Percentiles rank a stretch among this genome's conserved stretches.
These are phyloP conservation scores for Aphidius ervi DNA, from an alignment of 1,140 invertebrate genomes.

Conservation along the genomic window DNA sequence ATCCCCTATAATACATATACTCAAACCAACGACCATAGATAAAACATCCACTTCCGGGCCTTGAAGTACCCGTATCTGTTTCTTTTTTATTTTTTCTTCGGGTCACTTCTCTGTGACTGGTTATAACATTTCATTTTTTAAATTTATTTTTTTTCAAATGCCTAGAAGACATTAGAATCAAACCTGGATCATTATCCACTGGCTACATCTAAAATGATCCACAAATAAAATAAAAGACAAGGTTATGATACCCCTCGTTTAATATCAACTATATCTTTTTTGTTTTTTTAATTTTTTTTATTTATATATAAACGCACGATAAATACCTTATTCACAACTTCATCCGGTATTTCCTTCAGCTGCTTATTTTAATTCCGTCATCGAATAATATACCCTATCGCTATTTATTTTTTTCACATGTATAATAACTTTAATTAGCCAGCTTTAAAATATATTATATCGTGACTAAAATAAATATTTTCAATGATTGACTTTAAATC, in stretches of 20 bases:
- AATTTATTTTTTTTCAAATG: no score
- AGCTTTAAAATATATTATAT: conserved; percentile 8
- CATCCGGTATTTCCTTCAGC: conserved; percentile 5
- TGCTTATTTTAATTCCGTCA: conserved; percentile 18
- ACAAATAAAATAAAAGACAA: no score
- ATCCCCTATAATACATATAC: not conserved
- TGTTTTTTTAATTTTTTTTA: not conserved
- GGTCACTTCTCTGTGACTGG: not conserved
- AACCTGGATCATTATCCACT: conserved; percentile 6
- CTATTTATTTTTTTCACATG: conserved; percentile 9
- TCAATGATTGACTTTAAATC: conserved; percentile 2
- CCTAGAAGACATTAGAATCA: conserved; percentile 7
- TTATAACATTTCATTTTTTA: not conserved
- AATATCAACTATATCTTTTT: conserved; percentile 8
- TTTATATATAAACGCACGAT: not conserved
- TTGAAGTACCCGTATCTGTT: no score
- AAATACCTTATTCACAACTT: conserved; percentile 3
- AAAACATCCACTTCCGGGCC: conserved; percentile 28
- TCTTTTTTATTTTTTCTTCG: conserved; percentile 1
- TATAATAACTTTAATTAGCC: conserved; percentile 12
- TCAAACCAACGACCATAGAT: conserved; percentile 21
- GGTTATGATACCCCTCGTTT: conserved; percentile 1
- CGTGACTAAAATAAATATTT: conserved; percentile 2
- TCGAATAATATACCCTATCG: not conserved
- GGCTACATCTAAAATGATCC: conserved; percentile 10